phyloP scores from a whole-genome alignment of 2,113 vertebrate genomes.

The Larimichthys polyactis region DNA sequence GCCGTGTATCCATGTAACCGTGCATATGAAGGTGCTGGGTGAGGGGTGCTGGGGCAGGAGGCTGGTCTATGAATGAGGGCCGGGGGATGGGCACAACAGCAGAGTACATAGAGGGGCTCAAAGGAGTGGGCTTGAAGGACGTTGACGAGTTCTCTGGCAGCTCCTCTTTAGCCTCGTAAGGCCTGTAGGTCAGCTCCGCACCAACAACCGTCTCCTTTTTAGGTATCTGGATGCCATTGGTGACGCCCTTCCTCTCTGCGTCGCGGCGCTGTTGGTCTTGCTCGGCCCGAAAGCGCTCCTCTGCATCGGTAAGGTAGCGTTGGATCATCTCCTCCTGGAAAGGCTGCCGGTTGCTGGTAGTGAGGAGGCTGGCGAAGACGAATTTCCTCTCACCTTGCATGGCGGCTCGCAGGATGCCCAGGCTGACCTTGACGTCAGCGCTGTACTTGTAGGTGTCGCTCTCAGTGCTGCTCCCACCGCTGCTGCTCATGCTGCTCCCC shows the following conservation, averaged over 20 bases:
- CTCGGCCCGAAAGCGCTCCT: constrained; percentile 91
- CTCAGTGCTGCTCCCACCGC: constrained; percentile 74
- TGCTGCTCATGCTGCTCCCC: constrained; percentile 74
- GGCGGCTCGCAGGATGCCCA: constrained; percentile 89
- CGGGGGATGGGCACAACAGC: constrained; percentile 91
- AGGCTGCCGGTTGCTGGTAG: constrained; percentile 93
- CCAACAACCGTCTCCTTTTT: constrained; percentile 66
- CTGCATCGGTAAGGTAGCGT: constrained; percentile 90
- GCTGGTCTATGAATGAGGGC: constrained; percentile 81
- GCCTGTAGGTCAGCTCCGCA: constrained; percentile 66
- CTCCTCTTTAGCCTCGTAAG: constrained; percentile 71
- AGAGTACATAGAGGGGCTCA: constrained; percentile 84
- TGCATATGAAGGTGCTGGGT: constrained; percentile 78
- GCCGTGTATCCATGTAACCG: constrained; percentile 85
- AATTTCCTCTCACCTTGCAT: constrained; percentile 96
- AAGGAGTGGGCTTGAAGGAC: constrained; percentile 73
- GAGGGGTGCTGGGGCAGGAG: constrained; percentile 42
- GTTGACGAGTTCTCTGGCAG: constrained; percentile 52
- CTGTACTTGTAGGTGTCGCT: constrained; percentile 88
- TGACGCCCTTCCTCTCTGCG: constrained; percentile 83
- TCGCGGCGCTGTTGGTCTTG: constrained; percentile 90
- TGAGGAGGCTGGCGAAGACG: constrained; percentile 91
- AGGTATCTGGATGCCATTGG: constrained; percentile 54
- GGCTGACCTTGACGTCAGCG: constrained; percentile 91
- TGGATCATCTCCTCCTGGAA: constrained; percentile 99